phyloP scores from a whole-genome alignment of 1,140 invertebrate genomes.

The Drosophila bipectinata region DNA sequence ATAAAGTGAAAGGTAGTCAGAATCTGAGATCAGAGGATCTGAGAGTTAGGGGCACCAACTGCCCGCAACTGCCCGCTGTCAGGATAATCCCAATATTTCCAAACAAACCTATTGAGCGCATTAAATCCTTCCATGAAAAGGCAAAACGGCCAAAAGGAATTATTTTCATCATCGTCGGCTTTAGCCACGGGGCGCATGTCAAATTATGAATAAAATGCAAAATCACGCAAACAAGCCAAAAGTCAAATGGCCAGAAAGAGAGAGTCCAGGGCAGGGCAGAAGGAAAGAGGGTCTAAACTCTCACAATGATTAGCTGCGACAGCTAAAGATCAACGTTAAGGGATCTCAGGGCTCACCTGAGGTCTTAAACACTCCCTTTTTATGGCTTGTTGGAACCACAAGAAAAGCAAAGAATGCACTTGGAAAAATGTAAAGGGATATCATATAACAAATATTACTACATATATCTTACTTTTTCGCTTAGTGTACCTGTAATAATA shows the following conservation, averaged over 20 bases:
- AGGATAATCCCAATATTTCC: conserved; percentile 82
- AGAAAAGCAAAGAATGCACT: conserved; percentile 14
- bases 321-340: conserved; percentile 80
- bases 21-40: conserved; percentile 2
- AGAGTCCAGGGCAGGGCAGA: conserved; percentile 2
- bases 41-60: conserved; percentile 36
- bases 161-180: conserved; percentile 83
- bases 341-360: conserved; percentile 46
- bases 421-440: not conserved
- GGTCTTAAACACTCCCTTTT: conserved; percentile 22
- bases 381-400: conserved; percentile 34
- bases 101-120: conserved; percentile 80
- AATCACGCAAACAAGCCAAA: conserved; percentile 74
- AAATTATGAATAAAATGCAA: conserved; percentile 83
- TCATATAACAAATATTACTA: not conserved
- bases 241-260: conserved; percentile 48
- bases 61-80: conserved; percentile 43
- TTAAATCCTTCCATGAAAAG: conserved; percentile 79
- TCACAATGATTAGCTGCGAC: conserved; percentile 83
- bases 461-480: not conserved
- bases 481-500: conserved; percentile 12
- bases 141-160: conserved; percentile 47
- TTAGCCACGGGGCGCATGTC: conserved; percentile 83
- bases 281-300: conserved; percentile 40
- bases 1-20: conserved; percentile 12